A percentile compares a stretch with the other conserved stretches of the same genome.
Conservation (phyloP, 2,113 vertebrate species). For the Myrmecobius fasciatus region DNA sequence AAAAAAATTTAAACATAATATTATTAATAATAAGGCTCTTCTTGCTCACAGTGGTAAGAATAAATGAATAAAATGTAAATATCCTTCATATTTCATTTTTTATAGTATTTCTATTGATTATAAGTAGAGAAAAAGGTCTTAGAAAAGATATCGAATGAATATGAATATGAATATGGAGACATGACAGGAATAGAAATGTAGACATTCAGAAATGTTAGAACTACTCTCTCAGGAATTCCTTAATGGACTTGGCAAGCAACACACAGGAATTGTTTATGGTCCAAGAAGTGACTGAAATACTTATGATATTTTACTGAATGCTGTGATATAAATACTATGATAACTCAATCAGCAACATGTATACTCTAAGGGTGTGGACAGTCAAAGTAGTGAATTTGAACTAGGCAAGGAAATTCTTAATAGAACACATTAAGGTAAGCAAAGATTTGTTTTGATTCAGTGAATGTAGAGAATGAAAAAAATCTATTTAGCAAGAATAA, state of each 20-base stretch:
- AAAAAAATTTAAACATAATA: no score
- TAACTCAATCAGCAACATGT: background rate
- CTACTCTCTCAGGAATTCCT: background rate
- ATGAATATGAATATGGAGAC: background rate
- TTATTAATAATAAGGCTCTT: background rate
- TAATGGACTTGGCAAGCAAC: background rate
- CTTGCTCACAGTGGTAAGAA: background rate
- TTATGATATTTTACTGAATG: background rate
- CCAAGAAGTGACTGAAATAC: slow-evolving; percentile 15
- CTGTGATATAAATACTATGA: background rate
- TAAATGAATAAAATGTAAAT: background rate
- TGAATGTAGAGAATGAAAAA: background rate
- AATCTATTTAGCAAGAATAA: background rate
- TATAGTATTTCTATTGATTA: background rate
- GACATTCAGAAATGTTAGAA: background rate
- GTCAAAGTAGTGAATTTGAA: background rate
- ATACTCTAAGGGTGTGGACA: background rate
- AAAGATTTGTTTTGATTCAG: background rate
- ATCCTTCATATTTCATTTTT: background rate
- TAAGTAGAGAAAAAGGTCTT: background rate
- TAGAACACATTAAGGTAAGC: background rate
- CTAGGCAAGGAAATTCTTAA: background rate
- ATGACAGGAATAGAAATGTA: background rate
- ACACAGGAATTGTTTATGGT: slow-evolving; percentile 4
- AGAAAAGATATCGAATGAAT: background rate